These are phyloP conservation scores for Actinia equina DNA, from an alignment of 64 coral and sea anemone genomes.

Conservation along the genomic window DNA sequence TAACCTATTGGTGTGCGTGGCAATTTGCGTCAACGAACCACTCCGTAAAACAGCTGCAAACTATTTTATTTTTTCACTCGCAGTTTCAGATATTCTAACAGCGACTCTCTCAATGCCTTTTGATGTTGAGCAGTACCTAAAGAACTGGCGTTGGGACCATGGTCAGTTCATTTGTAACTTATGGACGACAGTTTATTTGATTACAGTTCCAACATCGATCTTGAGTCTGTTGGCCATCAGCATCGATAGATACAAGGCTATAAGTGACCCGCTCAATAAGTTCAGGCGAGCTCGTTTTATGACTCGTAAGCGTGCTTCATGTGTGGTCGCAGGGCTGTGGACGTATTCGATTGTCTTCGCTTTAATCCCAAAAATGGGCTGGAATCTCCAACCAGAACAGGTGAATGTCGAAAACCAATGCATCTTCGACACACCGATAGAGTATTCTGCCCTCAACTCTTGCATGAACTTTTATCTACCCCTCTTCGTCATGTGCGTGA, in stretches of 20 bases:
- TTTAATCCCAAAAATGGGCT: constrained; percentile 65
- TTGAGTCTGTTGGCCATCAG: constrained; percentile 85
- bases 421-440: constrained; percentile 37
- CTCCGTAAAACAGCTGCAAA: constrained; percentile 39
- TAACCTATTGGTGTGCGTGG: constrained; percentile 39
- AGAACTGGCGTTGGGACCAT: constrained; percentile 29
- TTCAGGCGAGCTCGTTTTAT: constrained; percentile 39
- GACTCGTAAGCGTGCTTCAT: constrained; percentile 46
- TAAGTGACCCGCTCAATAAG: constrained; percentile 65
- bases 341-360: constrained; percentile 60
- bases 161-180: constrained; percentile 60
- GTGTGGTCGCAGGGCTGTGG: constrained; percentile 65
- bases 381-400: constrained; percentile 26
- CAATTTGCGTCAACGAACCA: constrained; percentile 27
- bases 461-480: constrained; percentile 82
- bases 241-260: constrained; percentile 73
- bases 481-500: constrained; percentile 70
- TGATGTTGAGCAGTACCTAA: constrained; percentile 52
- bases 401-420: constrained; percentile 21
- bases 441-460: constrained; percentile 76
- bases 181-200: constrained; percentile 73
- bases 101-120: constrained; percentile 59
- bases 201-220: constrained; percentile 78
- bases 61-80: constrained; percentile 51
- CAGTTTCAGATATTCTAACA: constrained; percentile 53